Conservation (phyloP, 2,797 vertebrate genomes). For the Coregonus ussuriensis region DNA sequence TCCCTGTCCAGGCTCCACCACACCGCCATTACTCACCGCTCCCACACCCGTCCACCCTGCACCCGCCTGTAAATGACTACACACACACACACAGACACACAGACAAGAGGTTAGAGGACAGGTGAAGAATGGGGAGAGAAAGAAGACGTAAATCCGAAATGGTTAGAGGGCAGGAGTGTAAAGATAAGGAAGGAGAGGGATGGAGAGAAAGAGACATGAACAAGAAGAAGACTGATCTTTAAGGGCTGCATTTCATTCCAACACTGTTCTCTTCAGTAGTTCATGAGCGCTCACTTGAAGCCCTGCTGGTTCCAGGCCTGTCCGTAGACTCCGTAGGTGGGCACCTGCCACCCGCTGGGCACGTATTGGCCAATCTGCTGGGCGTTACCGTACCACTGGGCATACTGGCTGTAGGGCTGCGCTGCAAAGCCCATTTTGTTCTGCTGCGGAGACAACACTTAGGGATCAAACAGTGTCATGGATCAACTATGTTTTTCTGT, state of each 20-base stretch:
- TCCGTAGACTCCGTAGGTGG: constrained; percentile 89
- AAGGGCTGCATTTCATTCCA: background rate
- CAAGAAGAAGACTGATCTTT: background rate
- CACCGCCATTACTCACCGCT: constrained; percentile 74
- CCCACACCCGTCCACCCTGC: constrained; percentile 86
- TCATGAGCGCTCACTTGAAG: constrained; percentile 83
- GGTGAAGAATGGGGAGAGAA: background rate
- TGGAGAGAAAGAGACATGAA: background rate
- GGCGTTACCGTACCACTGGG: constrained; percentile 92
- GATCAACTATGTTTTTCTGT: background rate
- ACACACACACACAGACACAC: background rate
- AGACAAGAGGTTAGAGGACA: background rate
- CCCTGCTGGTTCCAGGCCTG: constrained; percentile 96
- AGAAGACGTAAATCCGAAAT: background rate
- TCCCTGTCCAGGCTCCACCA: constrained; percentile 84
- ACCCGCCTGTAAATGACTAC: constrained; percentile 84
- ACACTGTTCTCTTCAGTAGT: no score
- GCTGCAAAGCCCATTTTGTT: constrained; percentile 91
- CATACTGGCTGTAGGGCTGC: constrained; percentile 92
- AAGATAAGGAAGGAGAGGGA: background rate
- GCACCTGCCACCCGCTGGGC: constrained; percentile 95
- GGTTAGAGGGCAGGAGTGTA: background rate
- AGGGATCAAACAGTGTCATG: background rate
- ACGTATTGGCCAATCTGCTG: constrained; percentile 95
- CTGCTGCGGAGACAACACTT: constrained; percentile 67